These are phyloP conservation scores for Rana temporaria DNA, from an alignment of 2,113 vertebrate species.

Conservation along the genomic window DNA sequence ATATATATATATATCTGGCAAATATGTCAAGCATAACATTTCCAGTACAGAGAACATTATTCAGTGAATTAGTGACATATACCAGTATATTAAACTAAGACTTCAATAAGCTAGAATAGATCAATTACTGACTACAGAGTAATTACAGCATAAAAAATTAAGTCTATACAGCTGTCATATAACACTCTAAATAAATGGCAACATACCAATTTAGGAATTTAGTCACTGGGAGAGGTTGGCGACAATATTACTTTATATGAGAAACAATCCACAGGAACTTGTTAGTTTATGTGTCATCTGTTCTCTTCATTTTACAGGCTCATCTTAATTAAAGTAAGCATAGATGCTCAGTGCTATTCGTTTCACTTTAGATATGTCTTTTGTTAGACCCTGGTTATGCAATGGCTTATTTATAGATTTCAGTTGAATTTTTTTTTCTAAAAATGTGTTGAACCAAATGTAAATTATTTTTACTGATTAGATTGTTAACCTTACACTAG, in stretches of 20 bases:
- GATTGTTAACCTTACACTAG: too few relatives aligned
- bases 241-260: constrained; percentile 42
- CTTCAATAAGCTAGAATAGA: constrained; percentile 36
- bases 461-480: too few relatives aligned
- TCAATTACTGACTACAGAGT: constrained; percentile 35
- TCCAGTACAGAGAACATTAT: constrained; percentile 5
- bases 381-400: neutral
- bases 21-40: constrained; percentile 1
- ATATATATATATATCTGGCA: neutral
- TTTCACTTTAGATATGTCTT: neutral
- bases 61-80: constrained; percentile 25
- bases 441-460: too few relatives aligned
- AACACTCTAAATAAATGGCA: constrained; percentile 32
- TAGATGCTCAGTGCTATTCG: neutral
- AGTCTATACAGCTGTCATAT: constrained; percentile 49
- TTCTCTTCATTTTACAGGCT: constrained; percentile 16
- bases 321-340: constrained; percentile 17
- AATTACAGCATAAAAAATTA: constrained; percentile 44
- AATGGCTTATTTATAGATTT: too few relatives aligned
- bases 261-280: constrained; percentile 17
- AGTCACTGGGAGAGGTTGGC: constrained; percentile 49
- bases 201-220: constrained; percentile 47
- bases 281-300: constrained; percentile 46
- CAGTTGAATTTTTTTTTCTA: too few relatives aligned
- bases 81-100: constrained; percentile 32